phyloP scores from a whole-genome alignment of 2,888 invertebrate species.

The Bimastos eiseni region DNA sequence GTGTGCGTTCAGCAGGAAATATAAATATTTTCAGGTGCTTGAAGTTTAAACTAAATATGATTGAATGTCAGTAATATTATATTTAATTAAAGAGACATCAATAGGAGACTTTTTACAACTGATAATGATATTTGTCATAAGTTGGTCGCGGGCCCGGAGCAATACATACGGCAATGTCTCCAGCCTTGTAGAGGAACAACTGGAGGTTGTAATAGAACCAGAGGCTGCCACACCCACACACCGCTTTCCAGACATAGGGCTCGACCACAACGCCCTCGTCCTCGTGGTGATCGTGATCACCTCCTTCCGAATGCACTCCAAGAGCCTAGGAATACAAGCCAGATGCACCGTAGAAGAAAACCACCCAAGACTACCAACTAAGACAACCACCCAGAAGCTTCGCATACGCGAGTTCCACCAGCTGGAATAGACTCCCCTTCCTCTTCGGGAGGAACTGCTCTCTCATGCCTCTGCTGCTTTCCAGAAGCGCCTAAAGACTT shows the following conservation, averaged over 20 bases:
- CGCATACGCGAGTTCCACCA: conserved; percentile 61
- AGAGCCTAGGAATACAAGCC: background rate
- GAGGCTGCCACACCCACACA: conserved; percentile 49
- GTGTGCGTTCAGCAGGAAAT: too few species aligned
- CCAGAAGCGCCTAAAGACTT: too few species aligned
- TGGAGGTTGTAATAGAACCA: conserved; percentile 55
- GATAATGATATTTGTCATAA: too few species aligned
- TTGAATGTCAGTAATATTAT: too few species aligned
- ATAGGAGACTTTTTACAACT: too few species aligned
- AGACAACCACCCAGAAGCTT: conserved; percentile 51
- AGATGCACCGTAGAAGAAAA: background rate
- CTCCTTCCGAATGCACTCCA: conserved; percentile 34
- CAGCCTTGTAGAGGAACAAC: conserved; percentile 44
- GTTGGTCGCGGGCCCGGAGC: background rate
- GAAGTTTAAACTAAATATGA: too few species aligned
- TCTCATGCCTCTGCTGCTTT: too few species aligned
- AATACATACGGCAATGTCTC: background rate
- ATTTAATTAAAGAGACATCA: too few species aligned
- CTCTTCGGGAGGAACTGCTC: too few species aligned
- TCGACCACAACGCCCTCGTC: conserved; percentile 32
- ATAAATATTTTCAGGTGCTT: too few species aligned
- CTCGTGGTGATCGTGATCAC: conserved; percentile 43
- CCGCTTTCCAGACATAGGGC: conserved; percentile 45
- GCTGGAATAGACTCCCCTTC: too few species aligned
- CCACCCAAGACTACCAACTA: background rate